Evolutionary conservation across 2,888 invertebrate genomes (phyloP).

Genomic region (Aphidius colemani): DNA sequence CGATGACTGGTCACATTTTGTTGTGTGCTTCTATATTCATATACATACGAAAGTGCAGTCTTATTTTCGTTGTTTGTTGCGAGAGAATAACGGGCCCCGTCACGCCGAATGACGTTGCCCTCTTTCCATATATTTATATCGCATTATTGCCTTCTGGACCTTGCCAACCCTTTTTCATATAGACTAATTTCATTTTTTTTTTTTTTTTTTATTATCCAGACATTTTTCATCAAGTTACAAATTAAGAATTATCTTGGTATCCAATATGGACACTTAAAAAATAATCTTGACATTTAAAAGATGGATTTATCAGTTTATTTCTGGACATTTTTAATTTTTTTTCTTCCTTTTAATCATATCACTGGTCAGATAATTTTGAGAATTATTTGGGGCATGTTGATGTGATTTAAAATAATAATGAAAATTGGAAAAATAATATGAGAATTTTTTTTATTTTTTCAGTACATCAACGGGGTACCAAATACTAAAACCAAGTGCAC

Average conservation of each 20-base stretch:
- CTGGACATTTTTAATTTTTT: too few species aligned
- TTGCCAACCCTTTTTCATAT: slow-evolving; percentile 11
- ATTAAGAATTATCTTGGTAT: too few species aligned
- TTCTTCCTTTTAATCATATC: slow-evolving; percentile 7
- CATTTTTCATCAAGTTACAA: too few species aligned
- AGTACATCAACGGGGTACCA: slow-evolving; percentile 30
- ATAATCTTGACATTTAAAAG: too few species aligned
- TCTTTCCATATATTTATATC: slow-evolving; percentile 25
- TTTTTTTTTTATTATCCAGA: too few species aligned
- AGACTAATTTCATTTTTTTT: too few species aligned
- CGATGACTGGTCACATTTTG: slow-evolving; percentile 68
- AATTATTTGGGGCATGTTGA: slow-evolving; percentile 18
- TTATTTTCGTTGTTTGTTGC: slow-evolving; percentile 7
- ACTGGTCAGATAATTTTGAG: not conserved
- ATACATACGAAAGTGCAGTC: slow-evolving; percentile 17
- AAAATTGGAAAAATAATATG: slow-evolving; percentile 21
- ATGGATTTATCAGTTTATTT: too few species aligned
- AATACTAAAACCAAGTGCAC: slow-evolving; percentile 45
- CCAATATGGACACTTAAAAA: too few species aligned
- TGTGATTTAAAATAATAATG: slow-evolving; percentile 17
- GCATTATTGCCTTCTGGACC: too few species aligned
- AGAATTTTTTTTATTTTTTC: not conserved
- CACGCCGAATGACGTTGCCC: slow-evolving; percentile 40
- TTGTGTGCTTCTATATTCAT: slow-evolving; percentile 44
- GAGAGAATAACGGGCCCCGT: slow-evolving; percentile 39